Conservation (phyloP, 2,888 invertebrate species). For the Seira musarum region DNA sequence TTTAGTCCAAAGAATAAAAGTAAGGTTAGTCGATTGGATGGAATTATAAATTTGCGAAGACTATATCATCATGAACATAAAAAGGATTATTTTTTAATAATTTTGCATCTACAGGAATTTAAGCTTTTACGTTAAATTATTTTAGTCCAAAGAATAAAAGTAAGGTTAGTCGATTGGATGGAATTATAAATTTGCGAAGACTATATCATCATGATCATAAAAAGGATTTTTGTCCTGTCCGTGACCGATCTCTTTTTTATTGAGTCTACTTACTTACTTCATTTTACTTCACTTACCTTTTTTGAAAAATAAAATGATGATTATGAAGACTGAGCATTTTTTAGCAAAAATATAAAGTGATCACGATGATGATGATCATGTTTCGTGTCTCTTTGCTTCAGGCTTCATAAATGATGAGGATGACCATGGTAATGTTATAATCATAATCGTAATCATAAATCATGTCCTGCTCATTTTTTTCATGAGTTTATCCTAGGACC, state of each 20-base stretch:
- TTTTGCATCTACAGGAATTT: too few species aligned
- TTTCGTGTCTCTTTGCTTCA: neutral
- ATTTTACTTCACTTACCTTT: too few species aligned
- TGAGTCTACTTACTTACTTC: too few species aligned
- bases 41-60: neutral
- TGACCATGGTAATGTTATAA: neutral
- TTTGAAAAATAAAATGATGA: too few species aligned
- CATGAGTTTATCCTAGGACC: neutral
- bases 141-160: neutral
- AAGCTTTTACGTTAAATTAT: neutral
- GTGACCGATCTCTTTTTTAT: constrained; percentile 7
- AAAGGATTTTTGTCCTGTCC: neutral
- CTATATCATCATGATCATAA: neutral
- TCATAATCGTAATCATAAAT: neutral
- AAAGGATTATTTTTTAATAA: too few species aligned
- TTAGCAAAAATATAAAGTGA: neutral
- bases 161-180: neutral
- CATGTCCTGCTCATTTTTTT: neutral
- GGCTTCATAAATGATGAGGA: too few species aligned
- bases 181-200: neutral
- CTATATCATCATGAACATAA: neutral
- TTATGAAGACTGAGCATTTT: neutral
- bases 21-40: neutral
- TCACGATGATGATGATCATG: neutral
- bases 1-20: neutral